A percentile compares a stretch with the other conserved stretches of the same genome.
These are phyloP conservation scores for Todiramphus saurophagus DNA, from an alignment of 2,113 vertebrate species.

Conservation along the genomic window DNA sequence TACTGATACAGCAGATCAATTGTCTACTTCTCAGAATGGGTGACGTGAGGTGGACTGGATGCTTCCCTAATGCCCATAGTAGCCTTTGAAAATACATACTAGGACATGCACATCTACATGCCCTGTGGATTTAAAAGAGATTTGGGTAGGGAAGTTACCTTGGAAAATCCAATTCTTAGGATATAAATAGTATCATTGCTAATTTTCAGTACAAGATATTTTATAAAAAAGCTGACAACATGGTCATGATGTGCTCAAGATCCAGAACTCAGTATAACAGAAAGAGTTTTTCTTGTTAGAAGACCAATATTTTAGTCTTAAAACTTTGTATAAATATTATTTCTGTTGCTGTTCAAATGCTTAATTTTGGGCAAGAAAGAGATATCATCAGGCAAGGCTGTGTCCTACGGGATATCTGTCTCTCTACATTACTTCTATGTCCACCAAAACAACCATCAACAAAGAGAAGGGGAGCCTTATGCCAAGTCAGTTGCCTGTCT, in stretches of 20 bases:
- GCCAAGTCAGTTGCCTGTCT: not conserved
- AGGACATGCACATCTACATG: not conserved
- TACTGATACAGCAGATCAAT: not conserved
- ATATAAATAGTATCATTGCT: not conserved
- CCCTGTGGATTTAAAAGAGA: not conserved
- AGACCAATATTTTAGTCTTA: not conserved
- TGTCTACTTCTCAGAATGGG: not conserved
- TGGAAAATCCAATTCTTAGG: not conserved
- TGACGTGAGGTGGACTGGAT: not conserved
- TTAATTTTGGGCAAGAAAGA: not conserved
- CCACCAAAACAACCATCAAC: not conserved
- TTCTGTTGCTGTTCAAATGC: not conserved
- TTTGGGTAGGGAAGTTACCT: not conserved
- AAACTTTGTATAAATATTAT: not conserved
- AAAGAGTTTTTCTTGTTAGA: not conserved
- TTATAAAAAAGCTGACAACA: not conserved
- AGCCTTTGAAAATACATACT: not conserved
- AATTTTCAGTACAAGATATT: not conserved
- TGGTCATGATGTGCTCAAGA: rapidly evolving
- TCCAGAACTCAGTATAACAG: not conserved
- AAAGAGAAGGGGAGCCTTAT: not conserved
- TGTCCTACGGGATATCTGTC: not conserved
- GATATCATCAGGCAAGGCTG: not conserved
- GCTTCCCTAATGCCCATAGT: too few relatives aligned
- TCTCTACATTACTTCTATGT: not conserved